Base-by-base conservation (phyloP, 37 sponge, comb jelly and placozoan genomes). In the Petrosia ficiformis region DNA sequence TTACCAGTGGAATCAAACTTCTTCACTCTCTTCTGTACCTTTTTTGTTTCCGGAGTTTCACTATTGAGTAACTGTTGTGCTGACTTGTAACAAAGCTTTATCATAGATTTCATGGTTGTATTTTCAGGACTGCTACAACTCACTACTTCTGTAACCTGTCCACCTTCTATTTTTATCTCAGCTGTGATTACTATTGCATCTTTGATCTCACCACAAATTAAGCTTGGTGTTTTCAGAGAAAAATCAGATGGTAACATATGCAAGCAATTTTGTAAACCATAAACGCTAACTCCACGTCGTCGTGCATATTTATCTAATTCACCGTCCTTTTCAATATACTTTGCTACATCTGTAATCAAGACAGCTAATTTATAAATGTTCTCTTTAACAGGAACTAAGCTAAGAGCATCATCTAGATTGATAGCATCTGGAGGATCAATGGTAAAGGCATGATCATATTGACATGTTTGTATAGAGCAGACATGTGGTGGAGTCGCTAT, bases 381-480 rank as follows among this genome's bases (percentile, higher is more conserved):
- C 2, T 30, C 21, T 22, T 19, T 41, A 44, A 77, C 6, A 4
- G 34, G 22, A 28, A 19, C 65, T 21, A 84, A 33, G 36, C 72
- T 61, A 1, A 84, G 70, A 19, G 85, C 85, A 77, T 84, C 85
- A 61, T 84, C 85, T 0, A 84, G 57, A 26, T 63, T 44, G 14
- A 34, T 64, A 10, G 85, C 77, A 32, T 64, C 72, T 25, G 42
- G 41, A 72, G 85, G 85, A 39, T 84, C 85, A 77, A 84, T 84
- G 39, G 85, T 84, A 39, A 84, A 44, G 4, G 73, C 72, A 31
- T 38, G 39, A 60, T 31, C 83, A 73, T 52, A 39, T 3, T 34
- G 26, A 40, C 16, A 21, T 11, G 3, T 1, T 21, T 11, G 2
- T 14, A 5, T 8, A 79, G 29, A 35, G 19, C 57, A 57, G 52